Base-by-base conservation (phyloP, 2,797 vertebrate genomes). In the Microcaecilia unicolor region DNA sequence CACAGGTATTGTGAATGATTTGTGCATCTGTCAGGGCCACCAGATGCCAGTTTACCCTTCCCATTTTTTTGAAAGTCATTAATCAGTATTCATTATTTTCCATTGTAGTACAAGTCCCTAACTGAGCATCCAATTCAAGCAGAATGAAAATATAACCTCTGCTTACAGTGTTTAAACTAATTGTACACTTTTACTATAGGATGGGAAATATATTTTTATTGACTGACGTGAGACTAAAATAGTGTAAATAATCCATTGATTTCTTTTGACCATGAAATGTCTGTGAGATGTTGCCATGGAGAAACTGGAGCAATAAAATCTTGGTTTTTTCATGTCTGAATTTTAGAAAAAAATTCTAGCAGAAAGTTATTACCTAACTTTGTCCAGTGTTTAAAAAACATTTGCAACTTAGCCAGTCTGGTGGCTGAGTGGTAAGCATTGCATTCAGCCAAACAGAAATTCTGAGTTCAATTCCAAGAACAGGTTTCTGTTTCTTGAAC, bases 31-130 rank as follows among this genome's bases (percentile, higher is more conserved):
- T 61, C 48, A 51, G 62, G 39, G 48, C 41, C 36, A 36, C 56
- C 59, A 64, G 61, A 67, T 61, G 67, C 48, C 55, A 39, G 27
- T 57, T 45, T 41, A 21, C 16, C 16, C 18, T 45, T 37, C 34
- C 17, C 15, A 11, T 22, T 35, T 58, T 52, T 38, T 38, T n/a
- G 42, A 46, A 39, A 30, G 41, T 37, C 40, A 11, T 55, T 47
- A 47, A 38, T 55, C 25, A 20, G 28, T 41, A 48, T 44, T 58
- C 29, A 44, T 56, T 43, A 41, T 44, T 48, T 41, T 46, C 41
- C 8, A 27, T 31, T 20, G 42, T 41, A 57, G 44, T 55, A 17
- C 20, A 42, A 51, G 38, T 25, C 25, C 44, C 61, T 56, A 38
- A 51, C 52, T 45, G 64, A 49, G 37, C 11, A 29, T 25, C 12